Percentiles rank a stretch among this genome's conserved stretches.
Conservation (phyloP, 2,888 invertebrate genomes). For the Microdon myrmicae region DNA sequence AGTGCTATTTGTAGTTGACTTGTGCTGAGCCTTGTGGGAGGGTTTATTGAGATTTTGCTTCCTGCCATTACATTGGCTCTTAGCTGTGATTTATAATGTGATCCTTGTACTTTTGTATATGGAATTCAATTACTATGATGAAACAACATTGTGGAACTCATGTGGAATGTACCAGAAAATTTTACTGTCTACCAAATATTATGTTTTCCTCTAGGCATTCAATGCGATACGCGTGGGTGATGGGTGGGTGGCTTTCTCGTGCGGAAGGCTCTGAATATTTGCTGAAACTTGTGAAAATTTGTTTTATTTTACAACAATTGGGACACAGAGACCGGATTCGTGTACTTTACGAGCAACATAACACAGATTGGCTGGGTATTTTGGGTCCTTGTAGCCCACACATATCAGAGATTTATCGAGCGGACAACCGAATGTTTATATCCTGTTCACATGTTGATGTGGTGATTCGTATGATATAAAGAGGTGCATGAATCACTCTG, state of each 20-base stretch:
- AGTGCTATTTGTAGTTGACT: slow-evolving; percentile 2
- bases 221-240: slow-evolving; percentile 24
- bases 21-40: slow-evolving; percentile 14
- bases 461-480: background rate
- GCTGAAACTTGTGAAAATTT: slow-evolving; percentile 2
- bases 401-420: slow-evolving; percentile 21
- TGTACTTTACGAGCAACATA: slow-evolving; percentile 3
- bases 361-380: background rate
- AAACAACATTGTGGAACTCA: slow-evolving; percentile 38
- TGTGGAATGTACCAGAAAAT: slow-evolving; percentile 50
- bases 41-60: slow-evolving; percentile 39
- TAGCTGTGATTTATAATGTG: slow-evolving; percentile 41
- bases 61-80: slow-evolving; percentile 20
- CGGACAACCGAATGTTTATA: slow-evolving; percentile 17
- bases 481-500: too few species aligned
- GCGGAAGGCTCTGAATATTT: slow-evolving; percentile 4
- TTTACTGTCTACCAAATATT: slow-evolving; percentile 45
- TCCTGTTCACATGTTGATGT: background rate
- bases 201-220: slow-evolving; percentile 10
- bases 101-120: slow-evolving; percentile 9
- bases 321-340: background rate
- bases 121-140: slow-evolving; percentile 50
- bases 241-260: background rate
- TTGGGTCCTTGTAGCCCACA: background rate
- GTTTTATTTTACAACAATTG: background rate